These are phyloP conservation scores for Oreortyx pictus DNA, from an alignment of 2,797 vertebrate species.

Conservation along the genomic window DNA sequence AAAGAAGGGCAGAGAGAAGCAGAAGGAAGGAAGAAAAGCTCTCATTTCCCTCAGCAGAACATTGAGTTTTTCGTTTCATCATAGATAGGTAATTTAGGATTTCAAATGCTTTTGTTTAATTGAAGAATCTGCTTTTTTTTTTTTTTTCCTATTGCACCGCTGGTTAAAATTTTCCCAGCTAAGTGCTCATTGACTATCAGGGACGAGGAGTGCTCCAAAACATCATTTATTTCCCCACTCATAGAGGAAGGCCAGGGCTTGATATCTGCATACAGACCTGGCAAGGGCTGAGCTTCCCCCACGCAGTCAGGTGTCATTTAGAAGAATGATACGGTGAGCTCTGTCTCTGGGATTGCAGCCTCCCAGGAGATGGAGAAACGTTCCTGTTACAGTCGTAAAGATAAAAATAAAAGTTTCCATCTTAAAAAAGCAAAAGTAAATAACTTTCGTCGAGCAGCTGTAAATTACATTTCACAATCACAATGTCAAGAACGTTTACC, in stretches of 20 bases:
- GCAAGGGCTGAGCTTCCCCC: not conserved
- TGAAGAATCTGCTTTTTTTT: not conserved
- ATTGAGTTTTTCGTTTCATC: not conserved
- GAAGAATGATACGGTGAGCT: not conserved
- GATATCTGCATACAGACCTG: not conserved
- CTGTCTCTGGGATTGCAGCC: not conserved
- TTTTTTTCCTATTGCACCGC: not conserved
- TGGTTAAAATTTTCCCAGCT: not conserved
- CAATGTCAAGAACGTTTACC: not conserved
- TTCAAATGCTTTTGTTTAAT: not conserved
- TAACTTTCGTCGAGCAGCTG: not conserved
- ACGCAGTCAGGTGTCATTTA: not conserved
- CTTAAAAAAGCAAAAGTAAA: constrained; percentile 28
- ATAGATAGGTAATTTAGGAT: not conserved
- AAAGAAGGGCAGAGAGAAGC: not conserved
- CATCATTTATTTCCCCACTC: not conserved
- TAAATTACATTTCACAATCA: not conserved
- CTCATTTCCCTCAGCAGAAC: not conserved
- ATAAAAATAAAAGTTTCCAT: not conserved
- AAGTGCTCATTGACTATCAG: not conserved
- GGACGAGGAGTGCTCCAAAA: not conserved
- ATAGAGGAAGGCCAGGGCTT: rapidly evolving
- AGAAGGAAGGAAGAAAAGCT: not conserved
- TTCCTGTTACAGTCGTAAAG: not conserved
- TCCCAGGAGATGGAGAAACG: not conserved